Conservation (phyloP, 2,888 invertebrate genomes). For the Cataglyphis cursor region DNA sequence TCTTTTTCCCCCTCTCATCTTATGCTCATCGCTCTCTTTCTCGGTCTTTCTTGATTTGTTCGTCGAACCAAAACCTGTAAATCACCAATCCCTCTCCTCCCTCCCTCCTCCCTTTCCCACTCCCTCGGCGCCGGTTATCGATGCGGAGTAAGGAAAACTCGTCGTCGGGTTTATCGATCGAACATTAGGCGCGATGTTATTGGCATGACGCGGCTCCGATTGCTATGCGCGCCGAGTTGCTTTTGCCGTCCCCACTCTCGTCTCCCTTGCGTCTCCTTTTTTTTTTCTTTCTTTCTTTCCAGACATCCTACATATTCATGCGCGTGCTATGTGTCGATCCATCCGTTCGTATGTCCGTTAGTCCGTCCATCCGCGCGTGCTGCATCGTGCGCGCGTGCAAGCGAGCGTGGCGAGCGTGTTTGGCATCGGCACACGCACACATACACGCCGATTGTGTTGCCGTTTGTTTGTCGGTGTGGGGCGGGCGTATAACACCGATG, state of each 20-base stretch:
- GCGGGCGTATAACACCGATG: constrained; percentile 64
- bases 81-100: constrained; percentile 49
- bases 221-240: constrained; percentile 81
- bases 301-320: constrained; percentile 85
- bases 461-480: constrained; percentile 59
- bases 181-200: constrained; percentile 83
- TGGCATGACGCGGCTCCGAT: constrained; percentile 84
- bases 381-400: constrained; percentile 34
- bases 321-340: constrained; percentile 82
- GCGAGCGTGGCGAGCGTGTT: constrained; percentile 61
- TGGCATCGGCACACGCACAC: constrained; percentile 63
- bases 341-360: constrained; percentile 64
- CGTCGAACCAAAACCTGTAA: constrained; percentile 57
- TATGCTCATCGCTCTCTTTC: not conserved
- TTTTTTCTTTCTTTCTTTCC: constrained; percentile 78
- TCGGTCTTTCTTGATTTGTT: not conserved
- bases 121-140: constrained; percentile 39
- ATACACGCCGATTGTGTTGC: constrained; percentile 35
- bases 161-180: constrained; percentile 76
- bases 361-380: constrained; percentile 34
- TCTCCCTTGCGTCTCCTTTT: constrained; percentile 72
- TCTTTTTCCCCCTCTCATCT: constrained; percentile 18
- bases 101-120: not conserved
- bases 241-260: constrained; percentile 73
- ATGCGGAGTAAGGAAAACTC: constrained; percentile 67